Percentiles rank a stretch among this genome's conserved stretches.
These are phyloP conservation scores for Tachysurus fulvidraco DNA, from an alignment of 2,113 vertebrate genomes.

Conservation along the genomic window DNA sequence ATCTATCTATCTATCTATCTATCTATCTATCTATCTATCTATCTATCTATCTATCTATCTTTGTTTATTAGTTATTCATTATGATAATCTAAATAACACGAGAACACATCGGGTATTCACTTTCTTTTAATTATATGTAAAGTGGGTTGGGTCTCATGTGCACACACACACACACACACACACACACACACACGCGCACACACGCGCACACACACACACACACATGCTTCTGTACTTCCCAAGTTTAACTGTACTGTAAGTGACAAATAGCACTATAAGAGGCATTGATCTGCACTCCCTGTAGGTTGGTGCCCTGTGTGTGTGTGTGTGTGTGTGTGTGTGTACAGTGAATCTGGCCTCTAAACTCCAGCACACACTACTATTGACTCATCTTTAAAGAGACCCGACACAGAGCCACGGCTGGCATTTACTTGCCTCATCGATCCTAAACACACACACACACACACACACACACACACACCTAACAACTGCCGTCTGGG, in stretches of 20 bases:
- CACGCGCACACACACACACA: neutral
- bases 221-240: neutral
- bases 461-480: conserved; percentile 8
- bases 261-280: conserved; percentile 42
- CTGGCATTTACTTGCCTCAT: conserved; percentile 52
- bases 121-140: neutral
- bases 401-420: conserved; percentile 21
- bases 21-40: too few relatives aligned
- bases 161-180: neutral
- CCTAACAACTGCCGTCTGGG: conserved; percentile 38
- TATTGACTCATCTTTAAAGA: conserved; percentile 50
- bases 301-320: conserved; percentile 17
- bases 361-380: conserved; percentile 32
- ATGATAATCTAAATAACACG: neutral
- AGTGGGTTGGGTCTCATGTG: neutral
- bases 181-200: neutral
- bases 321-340: conserved; percentile 16
- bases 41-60: neutral
- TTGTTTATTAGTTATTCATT: neutral
- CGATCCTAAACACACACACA: conserved; percentile 21
- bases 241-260: conserved; percentile 14
- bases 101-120: neutral
- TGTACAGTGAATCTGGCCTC: conserved; percentile 39
- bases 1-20: too few relatives aligned
- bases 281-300: conserved; percentile 45